phyloP scores from a whole-genome alignment of 2,888 invertebrate species.

The Troides helena region DNA sequence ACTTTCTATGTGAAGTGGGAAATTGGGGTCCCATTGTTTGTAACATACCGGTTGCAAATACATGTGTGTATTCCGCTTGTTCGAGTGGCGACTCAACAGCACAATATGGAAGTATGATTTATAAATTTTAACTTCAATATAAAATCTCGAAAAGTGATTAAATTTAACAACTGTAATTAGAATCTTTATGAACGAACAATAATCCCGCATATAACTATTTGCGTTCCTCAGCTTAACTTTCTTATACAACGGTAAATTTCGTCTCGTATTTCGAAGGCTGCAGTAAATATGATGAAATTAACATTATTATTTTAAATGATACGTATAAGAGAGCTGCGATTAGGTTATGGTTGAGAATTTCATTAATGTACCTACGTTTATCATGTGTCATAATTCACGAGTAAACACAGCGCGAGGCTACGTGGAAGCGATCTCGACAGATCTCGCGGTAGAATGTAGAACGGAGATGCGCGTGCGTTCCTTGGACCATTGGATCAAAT shows the following conservation, averaged over 20 bases:
- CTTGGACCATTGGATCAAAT: conserved; percentile 35
- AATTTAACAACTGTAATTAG: conserved; percentile 48
- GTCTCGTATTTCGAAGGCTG: conserved; percentile 42
- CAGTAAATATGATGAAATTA: conserved; percentile 44
- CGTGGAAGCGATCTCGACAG: conserved; percentile 58
- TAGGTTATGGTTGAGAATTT: conserved; percentile 15
- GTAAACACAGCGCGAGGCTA: conserved; percentile 69
- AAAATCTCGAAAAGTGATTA: conserved; percentile 20
- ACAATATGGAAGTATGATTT: background rate
- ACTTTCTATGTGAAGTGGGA: conserved; percentile 67
- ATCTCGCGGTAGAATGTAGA: conserved; percentile 50
- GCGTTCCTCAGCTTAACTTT: conserved; percentile 55
- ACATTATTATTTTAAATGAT: conserved; percentile 50
- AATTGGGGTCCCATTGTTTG: conserved; percentile 47
- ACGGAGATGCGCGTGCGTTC: conserved; percentile 47
- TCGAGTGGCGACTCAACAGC: conserved; percentile 14
- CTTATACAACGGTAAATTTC: conserved; percentile 66
- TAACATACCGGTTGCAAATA: background rate
- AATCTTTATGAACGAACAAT: conserved; percentile 45
- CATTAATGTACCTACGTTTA: conserved; percentile 32
- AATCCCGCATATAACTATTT: conserved; percentile 47
- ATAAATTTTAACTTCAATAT: too few species aligned
- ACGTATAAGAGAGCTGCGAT: conserved; percentile 18
- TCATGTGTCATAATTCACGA: conserved; percentile 70
- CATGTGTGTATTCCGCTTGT: conserved; percentile 1